Evolutionary conservation across 2,113 vertebrate species (phyloP), one percentile per base, ranked within the genome.

Genomic region (Sardina pilchardus): DNA sequence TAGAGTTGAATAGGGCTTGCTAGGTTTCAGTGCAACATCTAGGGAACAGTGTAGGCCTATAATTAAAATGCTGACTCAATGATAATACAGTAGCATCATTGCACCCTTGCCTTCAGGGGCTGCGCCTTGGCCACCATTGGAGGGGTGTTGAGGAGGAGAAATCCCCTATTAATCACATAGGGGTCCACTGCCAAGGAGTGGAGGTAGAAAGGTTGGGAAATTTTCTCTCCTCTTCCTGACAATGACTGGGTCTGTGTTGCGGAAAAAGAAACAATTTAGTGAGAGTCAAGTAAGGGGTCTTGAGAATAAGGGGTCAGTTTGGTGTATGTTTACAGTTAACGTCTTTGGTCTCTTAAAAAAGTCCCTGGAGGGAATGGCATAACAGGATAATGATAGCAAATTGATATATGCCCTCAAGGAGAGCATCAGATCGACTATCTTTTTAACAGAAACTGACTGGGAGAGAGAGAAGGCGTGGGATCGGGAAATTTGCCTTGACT

Each of bases 191-290:
- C 30, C 30, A 78, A 4, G 34, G 71, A 10, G 26, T 78, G 71
- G 16, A 78, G 71, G 71, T 78, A 78, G 30, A 78, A 34, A 39
- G 89, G 75, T 48, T 53, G 71, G 17, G 43, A 16, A 21, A 44
- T 71, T 50, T 80, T 86, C 19, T 82, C 44, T 4, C 71, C 90
- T 86, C 89, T 88, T 1, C 85, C 85, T 1, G 89, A 83, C 84
- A 85, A 88, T 87, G 81, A 88, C 45, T 87, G 89, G 83, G 90
- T 91, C 92, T 95, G 88, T 83, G 30, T 24, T 83, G 10, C 71
- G 36, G 14, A 36, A 78, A 17, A 78, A 78, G 30, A 78, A 34
- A 78, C 14, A 78, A 16, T 78, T 12, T 17, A 17, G 71, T 36
- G 10, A 75, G 71, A 16, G 71, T 63, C 59, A 63, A 26, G 59